phyloP scores from a whole-genome alignment of 1,140 invertebrate genomes.

The Brachionus rubens region DNA sequence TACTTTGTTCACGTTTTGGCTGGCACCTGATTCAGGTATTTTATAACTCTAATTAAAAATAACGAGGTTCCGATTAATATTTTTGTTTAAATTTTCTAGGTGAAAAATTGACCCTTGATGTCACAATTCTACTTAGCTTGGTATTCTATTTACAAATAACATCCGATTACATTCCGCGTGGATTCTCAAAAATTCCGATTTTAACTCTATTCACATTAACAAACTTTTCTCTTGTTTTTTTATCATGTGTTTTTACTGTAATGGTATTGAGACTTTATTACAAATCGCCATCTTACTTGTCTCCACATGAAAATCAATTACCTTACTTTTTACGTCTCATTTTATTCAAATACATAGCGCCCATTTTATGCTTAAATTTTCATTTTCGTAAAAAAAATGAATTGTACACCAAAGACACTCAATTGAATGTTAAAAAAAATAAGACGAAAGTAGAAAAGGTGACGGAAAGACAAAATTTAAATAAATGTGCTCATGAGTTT shows the following conservation, averaged over 20 bases:
- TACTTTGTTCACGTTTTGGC: constrained; percentile 39
- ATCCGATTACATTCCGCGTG: constrained; percentile 36
- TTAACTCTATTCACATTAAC: constrained; percentile 30
- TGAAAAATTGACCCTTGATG: constrained; percentile 44
- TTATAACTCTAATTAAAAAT: too few species aligned
- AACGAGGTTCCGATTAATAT: too few species aligned
- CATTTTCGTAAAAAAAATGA: constrained; percentile 11
- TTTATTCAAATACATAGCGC: constrained; percentile 26
- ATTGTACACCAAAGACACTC: neutral
- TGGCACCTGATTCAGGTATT: constrained; percentile 36
- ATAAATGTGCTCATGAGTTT: constrained; percentile 1
- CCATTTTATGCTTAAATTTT: constrained; percentile 21
- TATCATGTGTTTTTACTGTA: constrained; percentile 43
- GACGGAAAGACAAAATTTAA: neutral
- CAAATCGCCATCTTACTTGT: neutral
- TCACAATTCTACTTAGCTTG: constrained; percentile 17
- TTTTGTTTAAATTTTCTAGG: too few species aligned
- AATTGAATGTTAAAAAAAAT: neutral
- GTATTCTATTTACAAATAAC: constrained; percentile 46
- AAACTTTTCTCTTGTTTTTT: constrained; percentile 44
- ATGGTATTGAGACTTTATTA: constrained; percentile 33
- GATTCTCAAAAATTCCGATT: constrained; percentile 26
- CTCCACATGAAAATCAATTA: constrained; percentile 6
- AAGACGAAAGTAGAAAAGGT: neutral
- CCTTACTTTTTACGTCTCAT: constrained; percentile 14